Evolutionary conservation across 2,888 invertebrate species (phyloP), one percentile per base, ranked within the genome.

Genomic region (Nomada lathburiana): DNA sequence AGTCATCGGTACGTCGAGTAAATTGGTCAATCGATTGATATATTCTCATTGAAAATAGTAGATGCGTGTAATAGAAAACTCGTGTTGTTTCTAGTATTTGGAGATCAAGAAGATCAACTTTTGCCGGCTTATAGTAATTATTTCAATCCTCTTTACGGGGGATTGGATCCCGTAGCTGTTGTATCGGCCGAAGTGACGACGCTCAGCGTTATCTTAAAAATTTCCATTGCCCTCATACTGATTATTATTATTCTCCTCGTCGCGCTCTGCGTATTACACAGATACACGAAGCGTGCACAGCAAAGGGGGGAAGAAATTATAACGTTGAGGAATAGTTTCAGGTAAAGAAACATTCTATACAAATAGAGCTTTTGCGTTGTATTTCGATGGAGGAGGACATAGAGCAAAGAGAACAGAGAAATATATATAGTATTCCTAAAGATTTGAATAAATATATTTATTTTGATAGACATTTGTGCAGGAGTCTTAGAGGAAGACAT

Each of bases 111-210:
- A 23, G 93, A 94, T 60, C 92, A 94, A 68, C 92, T 94, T 86
- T 91, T 97, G 82, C 95, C 96, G 1, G 95, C 97, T 7, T 98
- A 96, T 91, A 98, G 97, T 90, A 96, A 96, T 78, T 98, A 97
- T 92, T 96, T 98, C 85, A 95, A 96, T 86, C 95, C 96, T 64
- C 94, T 97, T 87, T 96, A 96, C 91, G 97, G 97, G 0, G 97
- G 97, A n/a, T 95, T 96, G 4, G 94, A 94, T 84, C 90, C 91
- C 2, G 83, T 93, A 2, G 92, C 93, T 36, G 92, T 93, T 4
- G 94, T 94, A 0, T 94, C 93, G 0, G 93, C 94, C 50, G 92
- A 94, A 57, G 90, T 93, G 26, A 93, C 94, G 64, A 93, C 94
- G 0, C 90, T 97, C 13, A 96, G 96, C 88, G 94, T 96, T 23